These are phyloP conservation scores for Fragum sueziense DNA, from an alignment of 2,888 invertebrate species.

Conservation along the genomic window DNA sequence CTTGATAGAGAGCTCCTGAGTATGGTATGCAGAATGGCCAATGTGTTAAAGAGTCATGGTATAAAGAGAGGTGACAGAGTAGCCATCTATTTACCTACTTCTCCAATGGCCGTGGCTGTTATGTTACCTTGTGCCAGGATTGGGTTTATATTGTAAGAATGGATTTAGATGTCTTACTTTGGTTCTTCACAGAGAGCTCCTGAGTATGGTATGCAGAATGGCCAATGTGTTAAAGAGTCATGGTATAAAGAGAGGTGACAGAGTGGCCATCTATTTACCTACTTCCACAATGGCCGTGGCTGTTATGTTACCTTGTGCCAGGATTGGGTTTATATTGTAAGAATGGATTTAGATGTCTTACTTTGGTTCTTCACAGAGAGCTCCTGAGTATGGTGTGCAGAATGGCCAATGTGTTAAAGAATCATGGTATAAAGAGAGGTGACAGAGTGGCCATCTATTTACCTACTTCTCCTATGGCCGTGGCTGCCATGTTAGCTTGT, in stretches of 20 bases:
- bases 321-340: too few species aligned
- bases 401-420: conserved; percentile 81
- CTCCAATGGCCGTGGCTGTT: conserved; percentile 83
- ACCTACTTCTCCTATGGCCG: conserved; percentile 82
- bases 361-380: conserved; percentile 71
- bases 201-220: conserved; percentile 80
- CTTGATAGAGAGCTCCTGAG: conserved; percentile 80
- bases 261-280: conserved; percentile 84
- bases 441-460: conserved; percentile 84
- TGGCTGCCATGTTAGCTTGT: conserved; percentile 84
- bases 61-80: conserved; percentile 83
- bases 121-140: conserved; percentile 84
- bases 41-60: conserved; percentile 79
- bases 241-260: conserved; percentile 83
- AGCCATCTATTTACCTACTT: conserved; percentile 83
- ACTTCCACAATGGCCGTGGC: conserved; percentile 83
- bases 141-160: too few species aligned
- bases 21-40: conserved; percentile 81
- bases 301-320: conserved; percentile 83
- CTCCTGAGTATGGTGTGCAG: conserved; percentile 81
- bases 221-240: conserved; percentile 80
- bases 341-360: too few species aligned
- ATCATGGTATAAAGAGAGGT: conserved; percentile 82
- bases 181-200: conserved; percentile 77
- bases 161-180: not conserved